Percentiles rank a stretch among this genome's conserved stretches.
Evolutionary conservation across 2,113 vertebrate genomes (phyloP).

Genomic region (Ellobius talpinus): DNA sequence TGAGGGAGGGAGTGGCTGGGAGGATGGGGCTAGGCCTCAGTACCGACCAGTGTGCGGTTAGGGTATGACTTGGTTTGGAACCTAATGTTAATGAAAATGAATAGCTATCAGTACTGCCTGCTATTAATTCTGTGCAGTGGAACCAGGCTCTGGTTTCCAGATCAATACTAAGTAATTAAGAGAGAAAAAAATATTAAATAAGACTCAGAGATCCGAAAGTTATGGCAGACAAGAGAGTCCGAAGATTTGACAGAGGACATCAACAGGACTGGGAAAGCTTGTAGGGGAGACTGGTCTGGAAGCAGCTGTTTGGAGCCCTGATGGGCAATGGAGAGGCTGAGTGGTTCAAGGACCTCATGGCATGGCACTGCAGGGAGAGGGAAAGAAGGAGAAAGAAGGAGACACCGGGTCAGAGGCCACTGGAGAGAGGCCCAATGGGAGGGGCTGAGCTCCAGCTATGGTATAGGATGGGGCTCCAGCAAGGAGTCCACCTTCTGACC

Average conservation of each 20-base stretch:
- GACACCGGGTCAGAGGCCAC: background rate
- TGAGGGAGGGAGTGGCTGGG: background rate
- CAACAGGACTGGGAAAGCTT: background rate
- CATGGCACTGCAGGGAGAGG: background rate
- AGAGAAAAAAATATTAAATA: background rate
- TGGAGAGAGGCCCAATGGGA: background rate
- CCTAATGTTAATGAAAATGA: background rate
- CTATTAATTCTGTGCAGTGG: background rate
- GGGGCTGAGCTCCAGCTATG: background rate
- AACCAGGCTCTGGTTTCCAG: background rate
- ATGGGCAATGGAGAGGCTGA: background rate
- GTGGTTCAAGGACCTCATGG: too few species aligned
- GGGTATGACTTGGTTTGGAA: background rate
- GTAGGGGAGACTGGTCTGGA: background rate
- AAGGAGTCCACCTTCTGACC: background rate
- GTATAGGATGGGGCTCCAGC: too few species aligned
- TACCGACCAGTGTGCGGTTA: rapidly evolving
- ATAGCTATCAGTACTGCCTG: too few species aligned
- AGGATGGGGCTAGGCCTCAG: background rate
- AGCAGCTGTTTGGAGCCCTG: background rate
- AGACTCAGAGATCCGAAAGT: background rate
- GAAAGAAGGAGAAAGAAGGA: background rate
- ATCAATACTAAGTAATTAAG: background rate
- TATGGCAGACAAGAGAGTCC: background rate
- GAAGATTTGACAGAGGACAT: background rate